These are phyloP conservation scores for Numenius phaeopus DNA, from an alignment of 2,797 vertebrate genomes.

Conservation along the genomic window DNA sequence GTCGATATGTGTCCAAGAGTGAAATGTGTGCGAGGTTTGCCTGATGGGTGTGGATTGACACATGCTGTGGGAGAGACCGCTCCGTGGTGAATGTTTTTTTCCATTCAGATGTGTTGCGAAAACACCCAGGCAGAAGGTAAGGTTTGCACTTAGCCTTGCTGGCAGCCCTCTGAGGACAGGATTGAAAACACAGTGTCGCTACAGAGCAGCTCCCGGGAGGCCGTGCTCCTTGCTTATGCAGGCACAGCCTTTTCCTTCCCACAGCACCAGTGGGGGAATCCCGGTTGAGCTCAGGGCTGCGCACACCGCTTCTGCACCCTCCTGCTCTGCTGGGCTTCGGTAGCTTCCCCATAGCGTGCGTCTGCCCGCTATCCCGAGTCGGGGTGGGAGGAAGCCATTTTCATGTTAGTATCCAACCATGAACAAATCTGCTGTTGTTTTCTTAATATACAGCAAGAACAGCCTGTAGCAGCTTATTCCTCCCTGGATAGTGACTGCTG, in stretches of 20 bases:
- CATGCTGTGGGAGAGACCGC: not conserved
- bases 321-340: not conserved
- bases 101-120: not conserved
- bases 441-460: not conserved
- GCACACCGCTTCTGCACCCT: fast-evolving
- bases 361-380: fast-evolving
- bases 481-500: not conserved
- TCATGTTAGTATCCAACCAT: not conserved
- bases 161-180: not conserved
- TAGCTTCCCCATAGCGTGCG: fast-evolving
- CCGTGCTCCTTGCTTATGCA: not conserved
- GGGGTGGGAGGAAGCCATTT: not conserved
- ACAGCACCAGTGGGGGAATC: not conserved
- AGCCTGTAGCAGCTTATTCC: constrained; percentile 16
- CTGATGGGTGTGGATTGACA: not conserved
- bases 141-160: not conserved
- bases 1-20: not conserved
- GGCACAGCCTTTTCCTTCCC: not conserved
- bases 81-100: not conserved
- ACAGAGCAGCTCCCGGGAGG: not conserved
- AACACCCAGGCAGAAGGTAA: not conserved
- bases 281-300: fast-evolving
- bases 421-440: constrained; percentile 36
- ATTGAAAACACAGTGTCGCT: fast-evolving
- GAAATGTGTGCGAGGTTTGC: not conserved